Base-by-base conservation (phyloP, 2,797 vertebrate species). In the Chelon labrosus region DNA sequence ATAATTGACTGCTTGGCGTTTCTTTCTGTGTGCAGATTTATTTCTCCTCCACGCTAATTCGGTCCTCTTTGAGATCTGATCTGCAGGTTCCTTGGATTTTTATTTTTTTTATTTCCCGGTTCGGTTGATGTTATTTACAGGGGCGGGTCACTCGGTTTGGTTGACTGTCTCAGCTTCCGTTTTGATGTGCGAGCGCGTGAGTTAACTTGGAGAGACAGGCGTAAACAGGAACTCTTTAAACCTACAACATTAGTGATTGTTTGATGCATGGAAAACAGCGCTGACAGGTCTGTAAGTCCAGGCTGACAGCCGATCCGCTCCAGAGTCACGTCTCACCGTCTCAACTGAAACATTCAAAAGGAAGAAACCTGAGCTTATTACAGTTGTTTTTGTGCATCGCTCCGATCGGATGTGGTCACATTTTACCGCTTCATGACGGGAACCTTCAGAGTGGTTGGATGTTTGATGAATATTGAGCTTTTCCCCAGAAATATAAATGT, bases 41-140 rank as follows among this genome's bases (percentile, higher is more conserved):
- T 82, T 87, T 87, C 86, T 85, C 77, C 75, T 79, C 76, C 0
- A 22, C 65, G 75, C 81, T 90, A 86, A 90, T 91, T 87, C 51
- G 13, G 76, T 87, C 73, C 65, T 64, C 47, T 80, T 54, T 85
- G 84, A 77, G 79, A 82, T 87, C 14, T 66, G 82, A 88, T 81
- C 70, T 69, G 50, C 82, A 70, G 55, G 53, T 84, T 73, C 38
- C 55, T 77, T 54, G 12, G 46, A 10, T 57, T 22, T 51, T 6
- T 31, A 7, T 5, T 49, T 60, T 37, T 5, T 41, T 61, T 44
- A 6, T 44, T 47, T 50, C 3, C n/a, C 35, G 12, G 35, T 75
- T 5, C 3, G 56, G 78, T 88, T 91, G 89, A 90, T 82, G 88
- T 91, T 91, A 88, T 92, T 91, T 87, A 78, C 85, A 74, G 49